Percentiles rank a stretch among this genome's conserved stretches.
Conservation (phyloP, 2,888 invertebrate genomes). For the Nipponacmea schrenckii region DNA sequence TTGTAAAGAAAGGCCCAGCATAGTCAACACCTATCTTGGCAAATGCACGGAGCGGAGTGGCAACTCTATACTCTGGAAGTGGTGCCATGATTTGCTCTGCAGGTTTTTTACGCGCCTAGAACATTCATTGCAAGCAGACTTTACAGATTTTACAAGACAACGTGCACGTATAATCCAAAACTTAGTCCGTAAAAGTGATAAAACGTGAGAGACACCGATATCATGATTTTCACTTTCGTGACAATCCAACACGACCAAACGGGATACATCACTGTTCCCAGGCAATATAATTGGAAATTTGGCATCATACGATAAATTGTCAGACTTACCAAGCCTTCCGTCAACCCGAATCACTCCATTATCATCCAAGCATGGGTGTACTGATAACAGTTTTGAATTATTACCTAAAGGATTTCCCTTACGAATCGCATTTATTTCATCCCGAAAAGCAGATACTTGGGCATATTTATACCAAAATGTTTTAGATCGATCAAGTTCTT, state of each 20-base stretch:
- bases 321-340: constrained; percentile 18
- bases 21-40: neutral
- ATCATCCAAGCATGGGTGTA: neutral
- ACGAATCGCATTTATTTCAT: neutral
- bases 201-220: constrained; percentile 21
- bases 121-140: constrained; percentile 11
- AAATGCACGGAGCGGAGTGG: neutral
- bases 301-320: neutral
- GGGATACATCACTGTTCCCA: constrained; percentile 15
- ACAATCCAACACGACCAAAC: constrained; percentile 12
- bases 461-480: neutral
- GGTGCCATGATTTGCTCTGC: constrained; percentile 1
- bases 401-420: neutral
- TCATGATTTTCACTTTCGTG: constrained; percentile 25
- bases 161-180: constrained; percentile 27
- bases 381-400: neutral
- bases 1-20: too few relatives aligned
- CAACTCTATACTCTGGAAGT: neutral
- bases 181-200: constrained; percentile 12
- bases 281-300: constrained; percentile 22
- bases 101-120: too few relatives aligned
- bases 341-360: constrained; percentile 8
- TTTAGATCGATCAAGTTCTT: neutral
- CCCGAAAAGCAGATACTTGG: neutral
- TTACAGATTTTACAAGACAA: constrained; percentile 14